These are phyloP conservation scores for Platyscapa corneri DNA, from an alignment of 1,140 invertebrate genomes.

Conservation along the genomic window DNA sequence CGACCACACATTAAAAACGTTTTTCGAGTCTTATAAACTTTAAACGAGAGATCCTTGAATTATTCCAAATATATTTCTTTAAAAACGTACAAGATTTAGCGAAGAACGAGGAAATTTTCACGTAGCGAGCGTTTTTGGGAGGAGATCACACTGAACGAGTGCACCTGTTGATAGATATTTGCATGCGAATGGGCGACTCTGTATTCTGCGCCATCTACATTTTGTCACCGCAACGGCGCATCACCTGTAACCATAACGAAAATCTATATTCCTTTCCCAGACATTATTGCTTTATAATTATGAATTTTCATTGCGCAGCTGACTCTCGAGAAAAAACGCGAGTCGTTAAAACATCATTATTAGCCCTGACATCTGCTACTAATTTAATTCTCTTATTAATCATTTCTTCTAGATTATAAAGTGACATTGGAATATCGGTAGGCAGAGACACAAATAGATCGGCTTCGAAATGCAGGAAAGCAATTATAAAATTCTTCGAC, in stretches of 20 bases:
- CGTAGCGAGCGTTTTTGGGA: conserved; percentile 3
- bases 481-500: conserved; percentile 1
- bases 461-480: background rate
- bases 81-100: background rate
- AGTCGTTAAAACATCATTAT: background rate
- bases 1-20: background rate
- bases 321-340: background rate
- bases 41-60: background rate
- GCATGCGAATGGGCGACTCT: conserved; percentile 63
- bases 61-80: conserved; percentile 18
- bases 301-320: background rate
- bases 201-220: conserved; percentile 18
- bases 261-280: background rate
- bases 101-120: conserved; percentile 25
- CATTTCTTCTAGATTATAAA: background rate
- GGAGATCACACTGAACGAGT: conserved; percentile 33
- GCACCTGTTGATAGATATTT: conserved; percentile 66
- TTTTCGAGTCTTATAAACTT: background rate
- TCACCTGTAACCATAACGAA: background rate
- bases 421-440: background rate
- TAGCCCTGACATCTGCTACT: background rate
- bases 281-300: background rate
- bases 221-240: conserved; percentile 8
- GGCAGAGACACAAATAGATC: background rate
- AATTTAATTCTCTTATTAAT: background rate